phyloP scores from a whole-genome alignment of 1,140 invertebrate genomes.

The Propsilocerus akamusi region DNA sequence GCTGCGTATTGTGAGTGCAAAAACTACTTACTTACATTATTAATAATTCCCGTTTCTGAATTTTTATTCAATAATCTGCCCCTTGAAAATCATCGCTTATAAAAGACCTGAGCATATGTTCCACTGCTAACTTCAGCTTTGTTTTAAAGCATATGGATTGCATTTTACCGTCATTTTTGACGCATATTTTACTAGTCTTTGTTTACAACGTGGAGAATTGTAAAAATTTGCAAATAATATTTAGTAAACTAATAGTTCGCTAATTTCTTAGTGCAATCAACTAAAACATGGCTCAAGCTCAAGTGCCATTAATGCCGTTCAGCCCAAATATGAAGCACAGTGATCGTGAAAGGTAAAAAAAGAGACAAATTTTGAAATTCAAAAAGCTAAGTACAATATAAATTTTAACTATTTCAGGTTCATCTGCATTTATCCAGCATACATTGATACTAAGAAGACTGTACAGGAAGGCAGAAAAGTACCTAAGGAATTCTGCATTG shows the following conservation, averaged over 20 bases:
- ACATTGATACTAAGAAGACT: slow-evolving; percentile 88
- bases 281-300: not conserved
- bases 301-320: not conserved
- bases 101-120: no score
- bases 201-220: not conserved
- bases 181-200: no score
- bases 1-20: no score
- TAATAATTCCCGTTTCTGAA: no score
- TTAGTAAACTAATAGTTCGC: not conserved
- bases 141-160: no score
- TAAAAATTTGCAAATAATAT: no score
- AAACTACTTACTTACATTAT: no score
- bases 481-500: slow-evolving; percentile 68
- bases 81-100: no score
- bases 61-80: no score
- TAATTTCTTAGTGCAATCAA: not conserved
- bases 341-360: not conserved
- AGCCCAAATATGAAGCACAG: not conserved
- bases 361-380: not conserved
- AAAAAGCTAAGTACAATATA: not conserved
- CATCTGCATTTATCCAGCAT: slow-evolving; percentile 93
- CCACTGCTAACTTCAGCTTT: no score
- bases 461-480: slow-evolving; percentile 70
- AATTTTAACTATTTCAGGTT: slow-evolving; percentile 42
- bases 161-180: no score